These are phyloP conservation scores for Hypotaenidia philippensis DNA, from an alignment of 2,797 vertebrate species.

Conservation along the genomic window DNA sequence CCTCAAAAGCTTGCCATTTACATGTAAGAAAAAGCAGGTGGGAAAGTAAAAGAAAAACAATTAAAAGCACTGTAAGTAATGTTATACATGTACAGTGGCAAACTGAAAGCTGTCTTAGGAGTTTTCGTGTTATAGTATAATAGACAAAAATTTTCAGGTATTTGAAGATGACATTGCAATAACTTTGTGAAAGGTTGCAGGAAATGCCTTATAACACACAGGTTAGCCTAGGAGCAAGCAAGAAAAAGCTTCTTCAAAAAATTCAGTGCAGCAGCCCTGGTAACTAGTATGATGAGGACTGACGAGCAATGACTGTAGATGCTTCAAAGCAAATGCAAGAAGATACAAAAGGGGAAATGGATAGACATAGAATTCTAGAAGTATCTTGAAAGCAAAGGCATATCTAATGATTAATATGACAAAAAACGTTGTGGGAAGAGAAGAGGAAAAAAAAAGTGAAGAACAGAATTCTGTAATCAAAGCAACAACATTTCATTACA, in stretches of 20 bases:
- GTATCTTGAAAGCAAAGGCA: neutral
- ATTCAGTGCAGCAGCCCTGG: fast-evolving
- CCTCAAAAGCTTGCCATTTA: neutral
- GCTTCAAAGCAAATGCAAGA: neutral
- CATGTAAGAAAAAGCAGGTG: neutral
- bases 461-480: neutral
- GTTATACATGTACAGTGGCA: neutral
- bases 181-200: neutral
- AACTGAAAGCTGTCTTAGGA: neutral
- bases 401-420: neutral
- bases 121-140: neutral
- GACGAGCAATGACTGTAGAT: neutral
- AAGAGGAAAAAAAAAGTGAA: neutral
- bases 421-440: neutral
- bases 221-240: neutral
- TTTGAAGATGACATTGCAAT: neutral
- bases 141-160: fast-evolving
- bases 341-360: neutral
- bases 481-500: neutral
- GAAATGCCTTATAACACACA: neutral
- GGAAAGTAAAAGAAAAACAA: neutral
- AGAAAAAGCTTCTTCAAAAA: neutral
- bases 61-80: neutral
- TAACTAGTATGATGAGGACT: neutral
- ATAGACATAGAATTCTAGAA: neutral